Base-by-base conservation (phyloP, 2,888 invertebrate species). In the Melinaea marsaeus region DNA sequence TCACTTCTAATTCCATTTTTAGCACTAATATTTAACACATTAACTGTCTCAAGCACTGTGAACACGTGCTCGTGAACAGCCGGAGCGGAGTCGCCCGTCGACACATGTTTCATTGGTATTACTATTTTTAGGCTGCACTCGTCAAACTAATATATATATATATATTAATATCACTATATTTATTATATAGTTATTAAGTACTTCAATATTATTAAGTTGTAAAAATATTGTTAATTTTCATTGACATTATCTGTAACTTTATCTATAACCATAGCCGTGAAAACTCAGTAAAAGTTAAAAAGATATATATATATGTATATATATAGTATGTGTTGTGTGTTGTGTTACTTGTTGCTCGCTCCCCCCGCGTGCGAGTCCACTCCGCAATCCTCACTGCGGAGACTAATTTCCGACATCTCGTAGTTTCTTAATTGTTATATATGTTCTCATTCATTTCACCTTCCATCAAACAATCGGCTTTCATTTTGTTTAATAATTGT, bases 341-440 rank as follows among this genome's bases (percentile, higher is more conserved):
- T 22, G 22, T 22, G 22, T 42, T 7, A 42, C 9, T 11, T 6
- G 62, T 62, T 55, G 64, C 60, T 57, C 51, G 57, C 57, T 51
- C 9, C 55, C 56, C 35, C 33, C 62, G 60, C 60, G 33, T 11
- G 46, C 58, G 60, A 61, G 67, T 67, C 65, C 56, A 57, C 46
- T 58, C 73, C 73, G 79, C 81, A 81, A 81, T 82, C 78, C 69
- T 63, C 70, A 71, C 65, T 68, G 83, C 87, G 82, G 85, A 84
- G 87, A 88, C 88, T 89, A 88, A 89, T 89, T 88, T 89, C 88
- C 88, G 86, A 83, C 85, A 76, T 81, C 79, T 77, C 79, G 77
- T 66, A 65, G 66, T 69, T 70, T 68, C 72, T 68, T 70, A 70
- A 71, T 71, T 79, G 80, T 80, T 80, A 79, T 78, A 81, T 81